Conservation (phyloP, 2,888 invertebrate genomes). For the Agonopterix alstromeriana region DNA sequence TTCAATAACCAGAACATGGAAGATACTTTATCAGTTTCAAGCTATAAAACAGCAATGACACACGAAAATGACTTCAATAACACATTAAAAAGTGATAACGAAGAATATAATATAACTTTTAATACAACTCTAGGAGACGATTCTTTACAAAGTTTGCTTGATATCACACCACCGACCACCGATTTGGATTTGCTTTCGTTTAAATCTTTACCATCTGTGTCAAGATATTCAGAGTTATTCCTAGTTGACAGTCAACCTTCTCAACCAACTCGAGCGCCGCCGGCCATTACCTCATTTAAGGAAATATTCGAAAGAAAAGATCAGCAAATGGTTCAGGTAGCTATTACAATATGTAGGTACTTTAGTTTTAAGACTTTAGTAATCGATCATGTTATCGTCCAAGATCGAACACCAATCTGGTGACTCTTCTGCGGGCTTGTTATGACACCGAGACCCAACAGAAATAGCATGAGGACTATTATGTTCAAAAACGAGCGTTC, state of each 20-base stretch:
- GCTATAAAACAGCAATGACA: constrained; percentile 27
- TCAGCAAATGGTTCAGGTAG: constrained; percentile 27
- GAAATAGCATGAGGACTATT: too few relatives aligned
- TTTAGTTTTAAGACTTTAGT: too few relatives aligned
- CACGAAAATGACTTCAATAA: constrained; percentile 23
- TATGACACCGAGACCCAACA: too few relatives aligned
- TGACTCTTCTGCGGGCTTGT: too few relatives aligned
- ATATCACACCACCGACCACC: constrained; percentile 20
- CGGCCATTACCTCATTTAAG: constrained; percentile 26
- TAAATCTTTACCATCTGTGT: constrained; percentile 38
- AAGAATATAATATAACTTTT: constrained; percentile 17
- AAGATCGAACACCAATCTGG: too few relatives aligned
- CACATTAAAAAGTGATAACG: constrained; percentile 22
- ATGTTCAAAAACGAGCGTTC: too few relatives aligned
- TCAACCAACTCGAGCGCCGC: background rate
- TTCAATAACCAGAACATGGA: background rate
- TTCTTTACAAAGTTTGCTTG: constrained; percentile 22
- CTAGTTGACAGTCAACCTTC: constrained; percentile 22
- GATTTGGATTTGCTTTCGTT: constrained; percentile 47
- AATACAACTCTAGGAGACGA: constrained; percentile 27
- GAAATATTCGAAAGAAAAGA: constrained; percentile 56
- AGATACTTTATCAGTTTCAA: constrained; percentile 8
- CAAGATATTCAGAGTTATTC: constrained; percentile 47
- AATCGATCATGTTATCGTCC: too few relatives aligned
- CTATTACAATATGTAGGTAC: background rate